These are phyloP conservation scores for Dendrolimus punctatus DNA, from an alignment of 1,140 invertebrate species.

Conservation along the genomic window DNA sequence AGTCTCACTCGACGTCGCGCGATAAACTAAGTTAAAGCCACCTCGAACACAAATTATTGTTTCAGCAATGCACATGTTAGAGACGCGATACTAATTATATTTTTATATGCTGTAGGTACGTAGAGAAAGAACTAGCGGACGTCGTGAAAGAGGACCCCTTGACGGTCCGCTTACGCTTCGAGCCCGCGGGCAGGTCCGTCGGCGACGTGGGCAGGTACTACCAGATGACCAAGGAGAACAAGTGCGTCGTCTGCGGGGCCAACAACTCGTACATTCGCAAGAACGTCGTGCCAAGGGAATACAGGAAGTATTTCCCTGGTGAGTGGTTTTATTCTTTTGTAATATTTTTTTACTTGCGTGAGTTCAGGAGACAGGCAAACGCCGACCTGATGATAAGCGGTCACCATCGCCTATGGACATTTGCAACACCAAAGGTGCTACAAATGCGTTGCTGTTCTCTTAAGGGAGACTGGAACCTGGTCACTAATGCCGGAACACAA, in stretches of 20 bases:
- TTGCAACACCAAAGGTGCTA: too few species aligned
- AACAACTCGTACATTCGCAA: constrained; percentile 82
- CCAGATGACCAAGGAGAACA: constrained; percentile 82
- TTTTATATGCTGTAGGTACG: constrained; percentile 64
- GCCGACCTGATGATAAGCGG: too few species aligned
- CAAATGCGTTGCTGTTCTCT: too few species aligned
- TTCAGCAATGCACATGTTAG: too few species aligned
- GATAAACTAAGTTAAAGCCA: too few species aligned
- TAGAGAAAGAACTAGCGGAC: constrained; percentile 77
- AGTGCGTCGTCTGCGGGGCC: constrained; percentile 88
- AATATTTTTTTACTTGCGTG: background rate
- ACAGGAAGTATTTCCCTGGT: constrained; percentile 87
- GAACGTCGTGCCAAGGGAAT: constrained; percentile 88
- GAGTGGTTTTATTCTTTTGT: constrained; percentile 23
- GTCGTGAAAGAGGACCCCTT: constrained; percentile 79
- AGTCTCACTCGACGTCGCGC: too few species aligned
- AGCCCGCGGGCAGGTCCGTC: constrained; percentile 83
- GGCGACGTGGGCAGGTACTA: constrained; percentile 82
- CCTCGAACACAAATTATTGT: too few species aligned
- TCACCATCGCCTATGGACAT: too few species aligned
- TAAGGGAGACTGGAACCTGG: too few species aligned
- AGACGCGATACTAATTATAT: too few species aligned
- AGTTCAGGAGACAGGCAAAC: too few species aligned
- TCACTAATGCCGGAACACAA: too few species aligned
- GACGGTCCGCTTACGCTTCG: constrained; percentile 84